Evolutionary conservation across 2,888 invertebrate genomes (phyloP), one percentile per base, ranked within the genome.

Genomic region (Meloe dianella): DNA sequence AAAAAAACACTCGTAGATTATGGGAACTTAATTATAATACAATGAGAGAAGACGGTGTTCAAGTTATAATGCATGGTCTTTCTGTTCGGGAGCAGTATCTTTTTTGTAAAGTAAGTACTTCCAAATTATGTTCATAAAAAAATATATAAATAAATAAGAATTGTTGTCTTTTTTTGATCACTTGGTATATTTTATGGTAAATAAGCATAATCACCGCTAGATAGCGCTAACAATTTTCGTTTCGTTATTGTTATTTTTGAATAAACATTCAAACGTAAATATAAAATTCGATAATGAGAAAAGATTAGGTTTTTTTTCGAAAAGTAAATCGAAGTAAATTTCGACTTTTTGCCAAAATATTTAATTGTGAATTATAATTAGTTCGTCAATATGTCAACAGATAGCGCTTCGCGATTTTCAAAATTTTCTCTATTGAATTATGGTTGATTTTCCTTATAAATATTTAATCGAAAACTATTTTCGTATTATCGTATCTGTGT

Each of bases 31-130:
- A 29, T 51, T 47, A 47, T 14, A 41, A 20, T 58, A 61, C 59
- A 59, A 67, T 65, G 64, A 64, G 20, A 30, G 41, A 62, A 10
- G 64, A 64, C 24, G 35, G 54, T 30, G 41, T 24, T 29, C 60
- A 62, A 60, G 57, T 67, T 17, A 17, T 65, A 12, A 64, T 67
- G 17, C 60, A 58, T 30, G 64, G 65, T 14, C 22, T 67, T 29
- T 60, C 60, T 12, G 62, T 67, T 8, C 54, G 65, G 41, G 67
- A 67, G 17, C 67, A 67, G 17, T 60, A 65, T 30, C 59, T 62
- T 29, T 67, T 54, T 60, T 67, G 61, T 27, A 61, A 57, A 57
- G 67, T 67, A 35, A 67, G 67, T 67, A 58, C 22, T 58, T 58
- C 32, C 32, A n/a, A 10, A n/a, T 51, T 2, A 10, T 20, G 7